Evolutionary conservation across 1,140 invertebrate species (phyloP).

Genomic region (Drosophila arawakana): DNA sequence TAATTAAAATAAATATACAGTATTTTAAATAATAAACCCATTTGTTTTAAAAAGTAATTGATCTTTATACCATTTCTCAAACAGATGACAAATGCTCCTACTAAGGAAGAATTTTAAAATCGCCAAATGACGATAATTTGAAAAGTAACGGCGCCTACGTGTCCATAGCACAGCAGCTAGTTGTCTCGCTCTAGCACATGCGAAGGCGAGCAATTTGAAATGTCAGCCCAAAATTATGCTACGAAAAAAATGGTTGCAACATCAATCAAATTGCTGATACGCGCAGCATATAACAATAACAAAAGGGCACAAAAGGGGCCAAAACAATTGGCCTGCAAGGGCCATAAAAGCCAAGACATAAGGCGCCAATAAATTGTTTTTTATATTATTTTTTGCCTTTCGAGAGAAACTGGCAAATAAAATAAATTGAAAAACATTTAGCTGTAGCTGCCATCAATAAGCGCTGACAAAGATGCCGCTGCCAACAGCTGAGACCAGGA

Average conservation of each 20-base stretch:
- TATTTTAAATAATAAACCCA: not conserved
- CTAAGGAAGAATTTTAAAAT: constrained; percentile 6
- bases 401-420: constrained; percentile 55
- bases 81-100: constrained; percentile 18
- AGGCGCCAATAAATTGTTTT: constrained; percentile 74
- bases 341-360: constrained; percentile 50
- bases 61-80: constrained; percentile 15
- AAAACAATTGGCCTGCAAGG: constrained; percentile 33
- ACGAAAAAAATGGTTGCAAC: constrained; percentile 72
- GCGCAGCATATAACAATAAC: constrained; percentile 24
- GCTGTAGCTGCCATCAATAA: constrained; percentile 74
- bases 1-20: not conserved
- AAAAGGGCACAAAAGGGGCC: constrained; percentile 42
- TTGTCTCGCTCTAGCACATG: constrained; percentile 35
- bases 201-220: constrained; percentile 22
- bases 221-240: constrained; percentile 68
- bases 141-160: constrained; percentile 66
- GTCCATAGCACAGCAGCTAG: constrained; percentile 30
- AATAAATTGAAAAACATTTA: constrained; percentile 83
- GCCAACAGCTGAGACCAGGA: constrained; percentile 72
- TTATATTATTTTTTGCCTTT: constrained; percentile 18
- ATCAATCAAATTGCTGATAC: constrained; percentile 73
- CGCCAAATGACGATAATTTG: constrained; percentile 36
- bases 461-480: constrained; percentile 75
- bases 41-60: constrained; percentile 17